phyloP scores from a whole-genome alignment of 2,888 invertebrate genomes.

The Orthosia gothica region DNA sequence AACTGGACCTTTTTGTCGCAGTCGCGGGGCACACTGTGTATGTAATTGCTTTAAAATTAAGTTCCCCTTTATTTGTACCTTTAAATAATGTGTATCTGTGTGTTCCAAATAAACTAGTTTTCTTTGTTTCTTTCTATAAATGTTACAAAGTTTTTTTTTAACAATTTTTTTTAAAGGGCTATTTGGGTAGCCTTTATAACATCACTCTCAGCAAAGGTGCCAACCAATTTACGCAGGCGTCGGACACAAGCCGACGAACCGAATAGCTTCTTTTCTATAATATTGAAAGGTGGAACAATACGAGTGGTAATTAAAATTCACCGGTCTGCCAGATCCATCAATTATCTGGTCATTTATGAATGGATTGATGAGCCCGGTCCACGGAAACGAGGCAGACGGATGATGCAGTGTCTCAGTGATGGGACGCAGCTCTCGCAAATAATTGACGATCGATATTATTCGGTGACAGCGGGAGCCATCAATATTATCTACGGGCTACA shows the following conservation, averaged over 20 bases:
- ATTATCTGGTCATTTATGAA: constrained; percentile 71
- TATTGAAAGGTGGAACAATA: constrained; percentile 16
- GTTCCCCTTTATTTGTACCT: no score
- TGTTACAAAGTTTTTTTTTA: no score
- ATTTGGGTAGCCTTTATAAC: no score
- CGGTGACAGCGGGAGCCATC: not conserved
- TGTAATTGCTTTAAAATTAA: no score
- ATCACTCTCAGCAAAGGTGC: no score
- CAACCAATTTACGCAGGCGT: not conserved
- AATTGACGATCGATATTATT: constrained; percentile 48
- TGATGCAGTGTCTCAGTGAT: constrained; percentile 51
- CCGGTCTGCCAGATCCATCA: constrained; percentile 65
- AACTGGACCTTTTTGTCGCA: no score
- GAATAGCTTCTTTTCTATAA: not conserved
- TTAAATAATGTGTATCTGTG: no score
- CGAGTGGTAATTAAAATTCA: constrained; percentile 60
- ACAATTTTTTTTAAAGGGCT: no score
- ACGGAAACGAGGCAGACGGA: constrained; percentile 57
- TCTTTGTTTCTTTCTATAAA: no score
- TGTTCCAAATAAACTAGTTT: no score
- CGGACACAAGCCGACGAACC: not conserved
- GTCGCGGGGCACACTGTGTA: no score
- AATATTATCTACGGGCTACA: constrained; percentile 8
- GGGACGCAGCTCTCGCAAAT: constrained; percentile 27
- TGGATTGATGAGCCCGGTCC: constrained; percentile 65